Evolutionary conservation across 2,888 invertebrate genomes (phyloP).

Genomic region (Clepsis dumicolana): DNA sequence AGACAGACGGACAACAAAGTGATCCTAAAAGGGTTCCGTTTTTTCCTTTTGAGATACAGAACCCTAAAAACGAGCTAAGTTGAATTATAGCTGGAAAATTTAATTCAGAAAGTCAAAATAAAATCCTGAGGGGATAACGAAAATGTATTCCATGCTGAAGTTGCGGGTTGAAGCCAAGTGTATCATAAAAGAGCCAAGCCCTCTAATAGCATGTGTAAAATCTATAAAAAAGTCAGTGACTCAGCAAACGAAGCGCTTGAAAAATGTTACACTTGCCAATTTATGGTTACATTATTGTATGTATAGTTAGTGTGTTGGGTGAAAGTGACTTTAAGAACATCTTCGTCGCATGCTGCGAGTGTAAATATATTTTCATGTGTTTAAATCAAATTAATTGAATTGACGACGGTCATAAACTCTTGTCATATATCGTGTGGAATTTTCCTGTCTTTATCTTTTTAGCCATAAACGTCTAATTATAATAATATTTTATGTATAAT

Average conservation of each 20-base stretch:
- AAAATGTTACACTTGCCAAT: neutral
- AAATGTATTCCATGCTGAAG: neutral
- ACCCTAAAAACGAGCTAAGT: too few species aligned
- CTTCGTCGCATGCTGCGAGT: neutral
- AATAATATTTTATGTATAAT: neutral
- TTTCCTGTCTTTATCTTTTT: neutral
- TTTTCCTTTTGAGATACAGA: too few species aligned
- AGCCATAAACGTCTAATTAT: neutral
- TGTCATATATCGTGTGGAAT: neutral
- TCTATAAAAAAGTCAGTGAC: conserved; percentile 1
- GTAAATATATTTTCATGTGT: neutral
- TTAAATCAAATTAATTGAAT: neutral
- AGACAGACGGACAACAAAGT: too few species aligned
- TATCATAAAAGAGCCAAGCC: conserved; percentile 6
- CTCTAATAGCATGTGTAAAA: neutral
- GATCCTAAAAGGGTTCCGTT: too few species aligned
- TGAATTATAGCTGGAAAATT: too few species aligned
- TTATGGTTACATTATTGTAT: neutral
- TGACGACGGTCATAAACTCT: neutral
- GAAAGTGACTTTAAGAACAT: conserved; percentile 2
- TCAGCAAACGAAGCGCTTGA: neutral
- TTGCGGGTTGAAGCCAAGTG: neutral
- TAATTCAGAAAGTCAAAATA: too few species aligned
- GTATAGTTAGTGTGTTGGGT: neutral
- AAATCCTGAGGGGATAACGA: neutral